Conservation (phyloP, 2,888 invertebrate species). For the Hypena proboscidalis region DNA sequence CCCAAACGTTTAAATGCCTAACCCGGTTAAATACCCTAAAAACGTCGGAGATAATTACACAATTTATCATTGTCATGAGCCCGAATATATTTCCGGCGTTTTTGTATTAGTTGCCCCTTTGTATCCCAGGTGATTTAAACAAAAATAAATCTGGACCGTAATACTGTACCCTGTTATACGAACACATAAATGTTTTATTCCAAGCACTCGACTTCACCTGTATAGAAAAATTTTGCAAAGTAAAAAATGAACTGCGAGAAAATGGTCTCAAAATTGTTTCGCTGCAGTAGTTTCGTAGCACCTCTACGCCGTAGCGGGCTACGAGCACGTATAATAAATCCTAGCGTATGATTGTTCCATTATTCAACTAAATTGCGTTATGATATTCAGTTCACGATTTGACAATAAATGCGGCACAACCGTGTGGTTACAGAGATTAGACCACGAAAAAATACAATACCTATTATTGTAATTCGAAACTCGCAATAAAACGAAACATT, state of each 20-base stretch:
- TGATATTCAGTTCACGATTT: neutral
- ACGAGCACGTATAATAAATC: slow-evolving; percentile 2
- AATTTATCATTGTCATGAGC: slow-evolving; percentile 54
- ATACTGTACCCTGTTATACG: slow-evolving; percentile 6
- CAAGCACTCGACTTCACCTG: too few relatives aligned
- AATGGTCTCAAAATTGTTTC: neutral
- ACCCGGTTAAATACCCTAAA: slow-evolving; percentile 48
- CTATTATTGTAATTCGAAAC: slow-evolving; percentile 46
- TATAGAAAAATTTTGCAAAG: too few relatives aligned
- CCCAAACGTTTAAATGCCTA: slow-evolving; percentile 38
- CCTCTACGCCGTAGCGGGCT: slow-evolving; percentile 2
- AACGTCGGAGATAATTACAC: slow-evolving; percentile 56
- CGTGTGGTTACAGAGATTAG: neutral
- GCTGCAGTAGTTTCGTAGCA: neutral
- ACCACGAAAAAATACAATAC: slow-evolving; percentile 35
- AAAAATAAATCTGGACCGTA: slow-evolving; percentile 16
- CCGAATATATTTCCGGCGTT: slow-evolving; percentile 37
- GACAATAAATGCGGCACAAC: neutral
- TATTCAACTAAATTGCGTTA: neutral
- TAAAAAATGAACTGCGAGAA: too few relatives aligned
- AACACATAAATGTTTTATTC: neutral
- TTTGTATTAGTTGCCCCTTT: slow-evolving; percentile 33
- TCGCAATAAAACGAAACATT: slow-evolving; percentile 47
- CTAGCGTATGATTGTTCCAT: slow-evolving; percentile 2
- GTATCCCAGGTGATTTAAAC: slow-evolving; percentile 19